Conservation (phyloP, 2,113 vertebrate genomes). For the Barbus barbus region DNA sequence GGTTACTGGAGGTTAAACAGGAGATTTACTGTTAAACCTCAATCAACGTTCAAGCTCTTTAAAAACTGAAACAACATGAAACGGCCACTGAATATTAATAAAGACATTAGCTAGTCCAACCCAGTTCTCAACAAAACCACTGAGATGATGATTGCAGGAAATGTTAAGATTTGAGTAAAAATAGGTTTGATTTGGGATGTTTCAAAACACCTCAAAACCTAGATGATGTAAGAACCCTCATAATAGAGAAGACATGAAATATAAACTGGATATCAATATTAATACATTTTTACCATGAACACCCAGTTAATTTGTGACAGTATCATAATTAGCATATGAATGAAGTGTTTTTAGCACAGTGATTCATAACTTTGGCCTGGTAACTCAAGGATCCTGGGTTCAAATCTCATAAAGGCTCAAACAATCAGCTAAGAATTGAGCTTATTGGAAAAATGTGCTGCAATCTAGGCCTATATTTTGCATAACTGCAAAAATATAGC, state of each 20-base stretch:
- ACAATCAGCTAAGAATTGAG: neutral
- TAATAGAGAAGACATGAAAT: neutral
- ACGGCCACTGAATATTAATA: slow-evolving; percentile 31
- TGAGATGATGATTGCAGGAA: neutral
- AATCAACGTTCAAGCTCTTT: slow-evolving; percentile 17
- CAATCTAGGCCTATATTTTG: too few relatives aligned
- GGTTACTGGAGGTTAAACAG: slow-evolving; percentile 26
- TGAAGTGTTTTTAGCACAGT: neutral
- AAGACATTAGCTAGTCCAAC: slow-evolving; percentile 17
- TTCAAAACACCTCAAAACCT: neutral
- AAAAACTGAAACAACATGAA: slow-evolving; percentile 28
- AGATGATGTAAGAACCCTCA: neutral
- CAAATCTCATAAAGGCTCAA: neutral
- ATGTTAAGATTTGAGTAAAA: neutral
- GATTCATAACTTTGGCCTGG: slow-evolving; percentile 6
- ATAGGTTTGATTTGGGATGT: neutral
- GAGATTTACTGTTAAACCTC: slow-evolving; percentile 25
- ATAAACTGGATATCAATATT: neutral
- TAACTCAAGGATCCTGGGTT: neutral
- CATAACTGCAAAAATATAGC: neutral
- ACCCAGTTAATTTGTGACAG: neutral
- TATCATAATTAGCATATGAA: neutral
- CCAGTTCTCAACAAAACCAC: neutral
- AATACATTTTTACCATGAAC: neutral
- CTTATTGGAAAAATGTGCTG: neutral